Evolutionary conservation across 2,797 vertebrate species (phyloP), one percentile per base, ranked within the genome.

Genomic region (Gallirallus australis): DNA sequence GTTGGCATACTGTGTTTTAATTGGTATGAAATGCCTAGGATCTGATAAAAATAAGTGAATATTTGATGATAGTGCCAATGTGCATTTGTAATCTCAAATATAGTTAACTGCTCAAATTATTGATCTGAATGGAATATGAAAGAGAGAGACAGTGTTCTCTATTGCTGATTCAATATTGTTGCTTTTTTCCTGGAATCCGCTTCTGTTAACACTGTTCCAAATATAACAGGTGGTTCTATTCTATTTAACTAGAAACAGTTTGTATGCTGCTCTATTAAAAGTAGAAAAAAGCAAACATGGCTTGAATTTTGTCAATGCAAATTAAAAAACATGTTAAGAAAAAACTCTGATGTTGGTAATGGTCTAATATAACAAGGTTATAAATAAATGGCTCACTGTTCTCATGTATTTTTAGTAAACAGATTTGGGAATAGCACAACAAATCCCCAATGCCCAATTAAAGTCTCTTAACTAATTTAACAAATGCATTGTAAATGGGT

Each of bases 401-500:
- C 88, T 79, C 61, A 65, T 96, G 89, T 95, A 96, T 97, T 97
- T 97, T 98, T 97, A 96, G 97, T 96, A 96, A 97, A 97, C 59
- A 23, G 91, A 95, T 96, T 88, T 96, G 96, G 95, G 97, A 97
- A 97, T 94, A 96, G 39, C 64, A 91, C 60, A 92, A 91, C 88
- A 97, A 97, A 97, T 98, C 96, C 94, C 97, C 48, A 89, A 28
- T 70, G 96, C 92, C 95, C 96, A 97, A 97, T 97, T 98, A 98
- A 96, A 96, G 80, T 96, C 96, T 97, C 97, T 97, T 98, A 97
- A 96, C 97, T 96, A 97, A 98, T 97, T 98, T 97, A 97, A 97
- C 93, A 97, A 97, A 95, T 53, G 45, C 76, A 94, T 95, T 93
- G 91, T 96, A 97, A 97, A 97, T 94, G 83, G 90, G 81, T 94